Percentiles rank a stretch among this genome's conserved stretches.
Evolutionary conservation across 2,888 invertebrate species (phyloP).

Genomic region (Pelosia muscerda): DNA sequence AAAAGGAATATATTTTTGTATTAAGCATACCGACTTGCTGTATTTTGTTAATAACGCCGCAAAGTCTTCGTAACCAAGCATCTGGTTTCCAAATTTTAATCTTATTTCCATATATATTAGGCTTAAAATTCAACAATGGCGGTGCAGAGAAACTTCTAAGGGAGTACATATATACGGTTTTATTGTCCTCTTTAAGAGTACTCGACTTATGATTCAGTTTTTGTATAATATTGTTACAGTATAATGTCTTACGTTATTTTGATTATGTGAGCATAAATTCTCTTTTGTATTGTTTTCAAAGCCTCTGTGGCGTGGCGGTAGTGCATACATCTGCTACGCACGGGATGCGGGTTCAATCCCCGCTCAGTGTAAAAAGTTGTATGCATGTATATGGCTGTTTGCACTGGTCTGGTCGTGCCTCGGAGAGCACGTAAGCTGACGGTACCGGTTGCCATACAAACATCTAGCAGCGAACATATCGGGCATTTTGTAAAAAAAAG

Average conservation of each 20-base stretch:
- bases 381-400: too few species aligned
- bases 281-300: neutral
- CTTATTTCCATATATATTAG: constrained; percentile 49
- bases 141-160: constrained; percentile 37
- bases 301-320: too few species aligned
- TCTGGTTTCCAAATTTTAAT: constrained; percentile 42
- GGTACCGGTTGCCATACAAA: too few species aligned
- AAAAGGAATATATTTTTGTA: constrained; percentile 68
- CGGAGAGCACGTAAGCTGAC: too few species aligned
- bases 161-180: constrained; percentile 44
- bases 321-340: too few species aligned
- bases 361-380: too few species aligned
- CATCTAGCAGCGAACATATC: too few species aligned
- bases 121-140: constrained; percentile 38
- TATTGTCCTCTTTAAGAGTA: constrained; percentile 45
- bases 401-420: too few species aligned
- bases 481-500: too few species aligned
- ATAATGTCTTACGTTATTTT: constrained; percentile 45
- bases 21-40: constrained; percentile 64
- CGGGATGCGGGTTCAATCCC: too few species aligned
- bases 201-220: constrained; percentile 55
- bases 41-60: constrained; percentile 64
- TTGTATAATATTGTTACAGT: constrained; percentile 45
- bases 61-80: constrained; percentile 41
- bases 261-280: constrained; percentile 21